phyloP scores from a whole-genome alignment of 2,797 vertebrate species.

The Glyptemys insculpta region DNA sequence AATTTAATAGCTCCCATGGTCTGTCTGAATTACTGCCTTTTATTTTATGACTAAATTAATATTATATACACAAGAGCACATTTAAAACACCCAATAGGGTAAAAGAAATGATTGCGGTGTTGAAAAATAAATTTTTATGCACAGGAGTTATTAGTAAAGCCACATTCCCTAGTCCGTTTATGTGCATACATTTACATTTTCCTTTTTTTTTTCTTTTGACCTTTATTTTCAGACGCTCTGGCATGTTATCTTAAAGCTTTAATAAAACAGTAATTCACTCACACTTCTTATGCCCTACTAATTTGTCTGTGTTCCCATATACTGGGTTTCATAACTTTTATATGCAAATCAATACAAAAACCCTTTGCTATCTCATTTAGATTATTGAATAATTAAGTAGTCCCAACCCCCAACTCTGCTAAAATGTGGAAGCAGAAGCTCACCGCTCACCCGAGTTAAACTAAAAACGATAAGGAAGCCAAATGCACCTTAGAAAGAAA shows the following conservation, averaged over 20 bases:
- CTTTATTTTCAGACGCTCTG: constrained; percentile 77
- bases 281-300: constrained; percentile 74
- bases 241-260: constrained; percentile 73
- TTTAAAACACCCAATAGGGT: constrained; percentile 77
- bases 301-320: constrained; percentile 67
- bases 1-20: constrained; percentile 74
- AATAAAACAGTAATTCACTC: constrained; percentile 74
- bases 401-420: not conserved
- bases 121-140: constrained; percentile 78
- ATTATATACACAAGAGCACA: constrained; percentile 77
- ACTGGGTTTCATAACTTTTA: constrained; percentile 75
- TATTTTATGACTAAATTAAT: constrained; percentile 79
- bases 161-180: constrained; percentile 72
- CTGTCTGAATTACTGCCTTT: constrained; percentile 73
- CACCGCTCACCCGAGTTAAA: constrained; percentile 12
- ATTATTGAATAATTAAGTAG: constrained; percentile 76
- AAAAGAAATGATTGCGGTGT: constrained; percentile 68
- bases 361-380: constrained; percentile 75
- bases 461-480: not conserved
- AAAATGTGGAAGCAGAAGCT: not conserved
- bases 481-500: not conserved
- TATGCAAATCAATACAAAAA: constrained; percentile 77
- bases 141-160: constrained; percentile 75
- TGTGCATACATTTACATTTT: constrained; percentile 58
- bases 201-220: constrained; percentile 71